Evolutionary conservation across 1,140 invertebrate genomes (phyloP).

Genomic region (Zeugodacus cucurbitae): DNA sequence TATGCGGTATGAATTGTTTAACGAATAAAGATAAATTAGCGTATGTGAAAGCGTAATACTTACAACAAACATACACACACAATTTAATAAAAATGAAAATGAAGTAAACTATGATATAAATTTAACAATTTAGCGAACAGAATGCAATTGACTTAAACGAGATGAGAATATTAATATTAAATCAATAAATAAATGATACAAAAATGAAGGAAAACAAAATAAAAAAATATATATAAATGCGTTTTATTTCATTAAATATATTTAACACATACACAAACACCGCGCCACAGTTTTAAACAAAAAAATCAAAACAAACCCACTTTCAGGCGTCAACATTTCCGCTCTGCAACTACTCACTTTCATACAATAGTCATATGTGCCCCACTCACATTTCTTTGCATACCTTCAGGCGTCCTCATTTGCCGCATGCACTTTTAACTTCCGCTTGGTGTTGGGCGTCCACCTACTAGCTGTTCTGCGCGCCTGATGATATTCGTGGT

Average conservation of each 20-base stretch:
- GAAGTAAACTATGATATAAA: not conserved
- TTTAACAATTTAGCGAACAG: not conserved
- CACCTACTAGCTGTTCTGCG: not conserved
- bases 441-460: not conserved
- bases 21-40: not conserved
- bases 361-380: no score
- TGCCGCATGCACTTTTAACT: not conserved
- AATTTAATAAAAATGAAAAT: not conserved
- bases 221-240: no score
- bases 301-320: no score
- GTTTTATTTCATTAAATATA: not conserved
- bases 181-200: slow-evolving; percentile 13
- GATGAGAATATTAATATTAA: not conserved
- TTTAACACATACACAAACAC: no score
- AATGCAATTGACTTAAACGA: slow-evolving; percentile 26
- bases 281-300: no score
- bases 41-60: not conserved
- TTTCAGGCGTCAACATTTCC: not conserved
- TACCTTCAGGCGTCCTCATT: not conserved
- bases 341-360: no score
- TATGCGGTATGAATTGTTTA: not conserved
- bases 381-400: not conserved
- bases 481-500: not conserved
- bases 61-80: not conserved
- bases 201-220: not conserved